Percentiles rank a stretch among this genome's conserved stretches.
phyloP scores from a whole-genome alignment of 2,888 invertebrate species.

The Drosophila percnosoma region DNA sequence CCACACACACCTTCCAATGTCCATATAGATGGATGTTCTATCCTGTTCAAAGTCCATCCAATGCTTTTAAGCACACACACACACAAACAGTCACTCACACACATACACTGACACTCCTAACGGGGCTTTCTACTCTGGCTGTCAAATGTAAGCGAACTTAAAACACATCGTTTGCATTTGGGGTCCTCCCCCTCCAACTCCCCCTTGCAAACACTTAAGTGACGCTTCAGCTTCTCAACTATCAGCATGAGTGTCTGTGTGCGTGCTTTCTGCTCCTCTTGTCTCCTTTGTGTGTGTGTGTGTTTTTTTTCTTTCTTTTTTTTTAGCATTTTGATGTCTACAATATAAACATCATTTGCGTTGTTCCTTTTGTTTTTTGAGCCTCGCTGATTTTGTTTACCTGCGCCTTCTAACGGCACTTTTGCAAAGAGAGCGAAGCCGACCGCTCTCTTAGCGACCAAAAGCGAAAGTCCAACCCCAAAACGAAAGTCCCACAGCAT shows the following conservation, averaged over 20 bases:
- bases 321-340: slow-evolving; percentile 67
- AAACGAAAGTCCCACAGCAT: slow-evolving; percentile 37
- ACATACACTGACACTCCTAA: slow-evolving; percentile 52
- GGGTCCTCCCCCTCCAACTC: slow-evolving; percentile 13
- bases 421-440: slow-evolving; percentile 14
- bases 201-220: slow-evolving; percentile 63
- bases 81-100: slow-evolving; percentile 53
- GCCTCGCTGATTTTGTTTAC: slow-evolving; percentile 76
- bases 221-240: slow-evolving; percentile 78
- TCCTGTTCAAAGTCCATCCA: slow-evolving; percentile 56
- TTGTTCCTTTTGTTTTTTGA: slow-evolving; percentile 74
- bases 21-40: slow-evolving; percentile 18
- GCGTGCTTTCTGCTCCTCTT: slow-evolving; percentile 63
- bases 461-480: slow-evolving; percentile 69
- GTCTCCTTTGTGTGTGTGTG: slow-evolving; percentile 14
- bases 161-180: slow-evolving; percentile 79
- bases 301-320: slow-evolving; percentile 34
- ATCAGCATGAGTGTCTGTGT: slow-evolving; percentile 61
- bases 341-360: slow-evolving; percentile 79
- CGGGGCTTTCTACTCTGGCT: slow-evolving; percentile 62
- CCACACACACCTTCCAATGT: slow-evolving; percentile 9
- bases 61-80: slow-evolving; percentile 72
- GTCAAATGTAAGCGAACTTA: slow-evolving; percentile 81
- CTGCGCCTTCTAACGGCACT: slow-evolving; percentile 65
- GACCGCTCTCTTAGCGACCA: slow-evolving; percentile 47